Evolutionary conservation across 1,140 invertebrate species (phyloP).

Genomic region (Bathynomus jamesi): DNA sequence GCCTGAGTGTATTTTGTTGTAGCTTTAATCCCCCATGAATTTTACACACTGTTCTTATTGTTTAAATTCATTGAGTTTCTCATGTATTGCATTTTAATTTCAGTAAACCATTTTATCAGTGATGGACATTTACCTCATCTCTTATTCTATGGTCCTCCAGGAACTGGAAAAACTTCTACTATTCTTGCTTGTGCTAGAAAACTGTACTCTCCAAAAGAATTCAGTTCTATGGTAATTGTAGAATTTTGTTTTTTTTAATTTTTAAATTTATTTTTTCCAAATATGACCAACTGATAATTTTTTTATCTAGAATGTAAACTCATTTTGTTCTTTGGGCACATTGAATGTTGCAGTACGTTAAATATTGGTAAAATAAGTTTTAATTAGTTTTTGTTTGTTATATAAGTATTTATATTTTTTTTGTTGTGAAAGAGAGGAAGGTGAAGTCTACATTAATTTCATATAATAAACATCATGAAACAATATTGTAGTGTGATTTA

Average conservation of each 20-base stretch:
- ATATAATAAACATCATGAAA: too few relatives aligned
- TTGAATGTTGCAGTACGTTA: too few relatives aligned
- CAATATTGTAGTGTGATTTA: too few relatives aligned
- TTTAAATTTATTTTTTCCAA: too few relatives aligned
- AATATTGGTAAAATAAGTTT: too few relatives aligned
- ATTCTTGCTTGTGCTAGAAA: constrained; percentile 92
- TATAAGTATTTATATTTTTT: too few relatives aligned
- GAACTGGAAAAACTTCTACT: constrained; percentile 70
- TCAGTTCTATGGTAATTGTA: constrained; percentile 71
- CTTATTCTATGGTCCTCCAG: constrained; percentile 96
- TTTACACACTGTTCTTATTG: not conserved
- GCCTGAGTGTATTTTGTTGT: not conserved
- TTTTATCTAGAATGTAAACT: too few relatives aligned
- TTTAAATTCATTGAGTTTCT: constrained; percentile 19
- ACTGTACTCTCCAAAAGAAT: constrained; percentile 78
- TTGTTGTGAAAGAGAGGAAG: too few relatives aligned
- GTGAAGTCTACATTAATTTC: too few relatives aligned
- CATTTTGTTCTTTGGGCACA: too few relatives aligned
- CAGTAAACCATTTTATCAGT: constrained; percentile 87
- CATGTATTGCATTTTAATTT: constrained; percentile 42
- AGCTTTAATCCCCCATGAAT: not conserved
- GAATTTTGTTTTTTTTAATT: constrained; percentile 8
- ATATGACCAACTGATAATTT: too few relatives aligned
- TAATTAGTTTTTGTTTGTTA: too few relatives aligned
- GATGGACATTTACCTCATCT: constrained; percentile 92